Base-by-base conservation (phyloP, 2,797 vertebrate species). In the Melanotaenia maccullochi region DNA sequence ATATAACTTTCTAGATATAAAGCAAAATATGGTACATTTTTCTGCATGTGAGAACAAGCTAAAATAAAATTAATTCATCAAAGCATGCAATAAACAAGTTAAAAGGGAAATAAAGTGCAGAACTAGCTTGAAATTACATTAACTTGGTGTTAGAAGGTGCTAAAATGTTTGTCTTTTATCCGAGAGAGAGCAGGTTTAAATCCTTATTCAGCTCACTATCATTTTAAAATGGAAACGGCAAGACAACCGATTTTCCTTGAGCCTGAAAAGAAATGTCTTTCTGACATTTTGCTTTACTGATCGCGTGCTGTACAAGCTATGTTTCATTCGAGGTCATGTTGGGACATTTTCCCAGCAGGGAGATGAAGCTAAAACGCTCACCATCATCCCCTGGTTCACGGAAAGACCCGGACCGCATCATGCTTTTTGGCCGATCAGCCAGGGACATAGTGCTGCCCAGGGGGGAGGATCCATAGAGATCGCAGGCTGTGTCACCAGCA, bases 381-480 rank as follows among this genome's bases (percentile, higher is more conserved):
- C 97, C 97, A 47, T 99, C 98, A 0, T 99, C 98, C 79, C 94
- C 92, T 14, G 96, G 95, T 89, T 99, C 98, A 60, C 97, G 96
- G 95, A 99, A 99, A 80, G 98, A 99, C 81, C 97, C 98, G 0
- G 97, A 99, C 72, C 97, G 97, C 91, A 95, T 94, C 96, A 99
- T 96, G 89, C 97, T 98, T 91, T 98, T 99, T 83, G 98, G 95
- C 71, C 97, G 95, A 86, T 99, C 97, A 1, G 96, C 95, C 94
- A 99, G 95, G 69, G 97, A 98, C 89, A 98, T 90, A 68, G 95
- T 97, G 96, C 97, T 98, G 89, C 97, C 97, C 93, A 95, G 90
- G 65, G 96, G 96, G 87, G 97, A 97, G n/a, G 96, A 93, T 78
- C 96, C 94, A 85, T 97, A 99, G 77, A 98, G 95, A 89, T 98